Evolutionary conservation across 2,113 vertebrate genomes (phyloP), one percentile per base, ranked within the genome.

Genomic region (Rousettus leschenaultii): DNA sequence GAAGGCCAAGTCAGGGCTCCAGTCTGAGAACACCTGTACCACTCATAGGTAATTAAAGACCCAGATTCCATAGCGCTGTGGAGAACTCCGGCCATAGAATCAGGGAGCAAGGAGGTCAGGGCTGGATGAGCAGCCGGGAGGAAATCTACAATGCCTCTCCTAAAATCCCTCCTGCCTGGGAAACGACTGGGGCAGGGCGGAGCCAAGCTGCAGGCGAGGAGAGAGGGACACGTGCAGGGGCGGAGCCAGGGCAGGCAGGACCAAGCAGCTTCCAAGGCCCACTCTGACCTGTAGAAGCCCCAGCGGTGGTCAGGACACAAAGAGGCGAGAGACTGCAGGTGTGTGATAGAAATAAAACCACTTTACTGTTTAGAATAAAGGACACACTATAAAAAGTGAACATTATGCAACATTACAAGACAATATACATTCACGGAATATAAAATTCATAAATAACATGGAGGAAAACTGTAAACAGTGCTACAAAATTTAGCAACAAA

Each of bases 401-500:
- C 98, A 98, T 98, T 99, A 98, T 98, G 98, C 98, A 98, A 98
- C 97, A 98, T 99, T 98, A 99, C 98, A 98, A 98, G 99, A 99
- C 98, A 99, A 98, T 98, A 98, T 99, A 99, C 99, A 99, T 99
- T 99, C 98, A 98, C 98, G 97, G 98, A 98, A 99, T 99, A 99
- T 98, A 99, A 99, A 99, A 98, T 99, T 99, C 98, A 99, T 99
- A 99, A 99, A 99, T 99, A 99, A 99, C 98, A 99, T 97, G 98
- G 98, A 98, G 98, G 98, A 99, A 99, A 99, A 98, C 98, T 98
- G 98, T 98, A 98, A 99, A 98, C 98, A 98, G 98, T 98, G 98
- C 98, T 99, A 98, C 98, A 98, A 98, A 99, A 98, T 98, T 98
- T 98, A 98, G 98, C 98, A 98, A 98, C 98, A 98, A 98, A 98